A percentile compares a stretch with the other conserved stretches of the same genome.
phyloP scores from a whole-genome alignment of 2,888 invertebrate genomes.

The Clepsis dumicolana region DNA sequence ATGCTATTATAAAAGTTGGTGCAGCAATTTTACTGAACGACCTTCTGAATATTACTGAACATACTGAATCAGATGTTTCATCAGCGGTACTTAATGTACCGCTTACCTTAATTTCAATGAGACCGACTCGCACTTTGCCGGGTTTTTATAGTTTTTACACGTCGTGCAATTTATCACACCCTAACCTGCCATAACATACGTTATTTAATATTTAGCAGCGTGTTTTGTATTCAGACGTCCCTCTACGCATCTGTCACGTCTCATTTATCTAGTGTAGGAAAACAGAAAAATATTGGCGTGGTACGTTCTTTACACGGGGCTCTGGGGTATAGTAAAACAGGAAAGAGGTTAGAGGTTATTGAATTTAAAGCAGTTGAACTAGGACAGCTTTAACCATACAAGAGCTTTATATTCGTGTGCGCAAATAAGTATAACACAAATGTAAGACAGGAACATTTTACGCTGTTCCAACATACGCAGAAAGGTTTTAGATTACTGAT shows the following conservation, averaged over 20 bases:
- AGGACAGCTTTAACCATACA: too few species aligned
- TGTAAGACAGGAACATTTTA: slow-evolving; percentile 16
- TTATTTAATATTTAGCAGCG: slow-evolving; percentile 33
- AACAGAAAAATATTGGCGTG: slow-evolving; percentile 23
- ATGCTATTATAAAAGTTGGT: neutral
- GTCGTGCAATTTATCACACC: slow-evolving; percentile 7
- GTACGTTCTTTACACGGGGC: slow-evolving; percentile 28
- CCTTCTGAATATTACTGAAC: too few species aligned
- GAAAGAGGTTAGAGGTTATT: too few species aligned
- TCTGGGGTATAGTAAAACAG: neutral
- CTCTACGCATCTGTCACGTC: slow-evolving; percentile 25
- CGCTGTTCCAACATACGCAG: neutral
- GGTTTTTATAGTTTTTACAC: neutral
- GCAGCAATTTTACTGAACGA: neutral
- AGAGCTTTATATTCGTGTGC: too few species aligned
- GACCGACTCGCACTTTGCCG: neutral
- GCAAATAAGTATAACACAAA: too few species aligned
- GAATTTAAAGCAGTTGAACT: too few species aligned
- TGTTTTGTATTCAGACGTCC: slow-evolving; percentile 22
- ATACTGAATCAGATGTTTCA: too few species aligned
- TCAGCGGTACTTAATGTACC: too few species aligned
- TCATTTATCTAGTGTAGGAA: slow-evolving; percentile 11
- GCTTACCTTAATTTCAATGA: too few species aligned
- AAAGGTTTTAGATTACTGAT: neutral
- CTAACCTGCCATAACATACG: slow-evolving; percentile 9